phyloP scores from a whole-genome alignment of 2,113 vertebrate species.

The Chaenocephalus aceratus region DNA sequence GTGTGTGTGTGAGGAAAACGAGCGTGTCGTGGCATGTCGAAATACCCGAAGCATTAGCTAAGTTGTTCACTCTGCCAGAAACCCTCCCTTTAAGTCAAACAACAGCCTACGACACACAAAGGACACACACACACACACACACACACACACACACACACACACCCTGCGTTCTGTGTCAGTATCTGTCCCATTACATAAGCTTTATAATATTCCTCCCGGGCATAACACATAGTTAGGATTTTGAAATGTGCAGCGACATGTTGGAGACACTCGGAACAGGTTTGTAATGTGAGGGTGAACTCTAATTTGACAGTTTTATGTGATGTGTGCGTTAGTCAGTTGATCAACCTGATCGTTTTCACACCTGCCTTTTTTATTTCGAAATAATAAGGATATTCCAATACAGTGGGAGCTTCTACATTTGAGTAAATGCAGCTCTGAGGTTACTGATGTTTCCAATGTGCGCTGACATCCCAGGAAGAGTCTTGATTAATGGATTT shows the following conservation, averaged over 20 bases:
- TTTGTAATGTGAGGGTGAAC: neutral
- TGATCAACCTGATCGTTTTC: neutral
- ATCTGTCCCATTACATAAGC: slow-evolving; percentile 50
- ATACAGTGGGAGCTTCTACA: neutral
- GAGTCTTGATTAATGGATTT: neutral
- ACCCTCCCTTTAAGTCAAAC: slow-evolving; percentile 62
- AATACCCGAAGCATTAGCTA: slow-evolving; percentile 78
- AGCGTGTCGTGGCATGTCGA: slow-evolving; percentile 74
- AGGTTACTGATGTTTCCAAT: neutral
- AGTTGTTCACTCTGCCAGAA: slow-evolving; percentile 54
- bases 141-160: no score
- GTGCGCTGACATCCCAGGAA: neutral
- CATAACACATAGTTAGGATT: neutral
- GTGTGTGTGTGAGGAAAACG: slow-evolving; percentile 18
- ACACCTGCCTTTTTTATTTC: neutral
- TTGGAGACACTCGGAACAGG: neutral
- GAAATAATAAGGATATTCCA: neutral
- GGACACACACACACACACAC: slow-evolving; percentile 21
- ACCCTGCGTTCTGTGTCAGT: slow-evolving; percentile 28
- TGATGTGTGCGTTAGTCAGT: neutral
- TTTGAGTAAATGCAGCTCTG: neutral
- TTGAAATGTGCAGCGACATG: slow-evolving; percentile 8
- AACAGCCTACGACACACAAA: slow-evolving; percentile 63
- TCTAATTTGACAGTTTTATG: neutral
- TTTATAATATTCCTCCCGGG: slow-evolving; percentile 13